A percentile compares a stretch with the other conserved stretches of the same genome.
These are phyloP conservation scores for Melanostigma gelatinosum DNA, from an alignment of 2,113 vertebrate species.

Conservation along the genomic window DNA sequence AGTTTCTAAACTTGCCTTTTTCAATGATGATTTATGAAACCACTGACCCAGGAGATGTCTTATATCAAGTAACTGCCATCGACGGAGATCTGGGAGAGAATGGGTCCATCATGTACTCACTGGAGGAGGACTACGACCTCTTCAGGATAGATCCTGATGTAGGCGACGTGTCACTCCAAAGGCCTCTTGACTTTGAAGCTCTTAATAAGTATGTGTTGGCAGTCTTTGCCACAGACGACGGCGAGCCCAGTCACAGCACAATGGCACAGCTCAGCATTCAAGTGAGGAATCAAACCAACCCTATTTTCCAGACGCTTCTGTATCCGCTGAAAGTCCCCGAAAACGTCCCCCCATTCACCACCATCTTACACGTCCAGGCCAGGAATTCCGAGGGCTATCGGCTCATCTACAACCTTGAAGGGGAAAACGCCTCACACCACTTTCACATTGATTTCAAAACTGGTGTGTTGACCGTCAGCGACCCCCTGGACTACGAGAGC, in stretches of 20 bases:
- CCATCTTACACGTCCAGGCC: conserved; percentile 94
- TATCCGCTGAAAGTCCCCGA: conserved; percentile 93
- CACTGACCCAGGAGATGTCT: conserved; percentile 91
- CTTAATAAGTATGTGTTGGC: conserved; percentile 91
- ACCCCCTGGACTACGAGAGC: conserved; percentile 92
- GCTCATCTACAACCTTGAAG: conserved; percentile 94
- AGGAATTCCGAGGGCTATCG: conserved; percentile 94
- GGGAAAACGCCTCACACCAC: conserved; percentile 87
- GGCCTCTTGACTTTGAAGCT: conserved; percentile 92
- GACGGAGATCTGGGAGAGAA: conserved; percentile 91
- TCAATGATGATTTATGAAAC: conserved; percentile 89
- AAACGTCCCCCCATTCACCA: conserved; percentile 90
- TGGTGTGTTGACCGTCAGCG: conserved; percentile 89
- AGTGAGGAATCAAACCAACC: conserved; percentile 93
- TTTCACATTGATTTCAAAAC: conserved; percentile 96
- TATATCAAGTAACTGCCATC: conserved; percentile 91
- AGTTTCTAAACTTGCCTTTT: conserved; percentile 91
- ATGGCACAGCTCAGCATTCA: conserved; percentile 88
- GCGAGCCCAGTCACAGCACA: conserved; percentile 82
- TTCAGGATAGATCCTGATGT: conserved; percentile 92
- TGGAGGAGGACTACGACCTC: conserved; percentile 90
- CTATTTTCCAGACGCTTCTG: conserved; percentile 92
- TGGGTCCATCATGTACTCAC: conserved; percentile 85
- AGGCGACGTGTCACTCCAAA: conserved; percentile 92
- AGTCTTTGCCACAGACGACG: conserved; percentile 89